Evolutionary conservation across 2,113 vertebrate genomes (phyloP).

Genomic region (Columba livia): DNA sequence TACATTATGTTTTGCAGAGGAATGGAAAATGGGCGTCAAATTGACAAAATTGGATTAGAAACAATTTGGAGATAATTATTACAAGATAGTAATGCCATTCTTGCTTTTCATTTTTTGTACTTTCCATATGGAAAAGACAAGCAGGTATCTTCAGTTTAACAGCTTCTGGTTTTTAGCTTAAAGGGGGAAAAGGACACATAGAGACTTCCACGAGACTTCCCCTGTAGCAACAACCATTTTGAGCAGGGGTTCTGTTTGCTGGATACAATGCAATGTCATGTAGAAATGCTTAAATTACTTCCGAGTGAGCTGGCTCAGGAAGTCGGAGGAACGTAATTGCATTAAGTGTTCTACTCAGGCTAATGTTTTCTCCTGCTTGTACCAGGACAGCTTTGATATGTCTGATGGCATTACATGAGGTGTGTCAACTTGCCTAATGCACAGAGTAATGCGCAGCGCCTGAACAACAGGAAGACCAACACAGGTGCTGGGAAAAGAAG

Average conservation of each 20-base stretch:
- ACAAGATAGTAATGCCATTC: not conserved
- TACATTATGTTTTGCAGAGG: not conserved
- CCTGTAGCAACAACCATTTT: not conserved
- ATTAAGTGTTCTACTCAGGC: conserved; percentile 29
- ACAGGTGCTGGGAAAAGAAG: not conserved
- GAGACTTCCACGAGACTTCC: not conserved
- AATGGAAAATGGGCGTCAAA: not conserved
- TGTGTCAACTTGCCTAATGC: conserved; percentile 10
- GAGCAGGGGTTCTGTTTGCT: not conserved
- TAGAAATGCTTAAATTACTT: conserved; percentile 29
- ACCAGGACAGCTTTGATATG: conserved; percentile 3
- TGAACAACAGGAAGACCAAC: not conserved
- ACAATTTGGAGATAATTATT: not conserved
- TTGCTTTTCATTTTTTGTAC: not conserved
- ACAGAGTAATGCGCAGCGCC: not conserved
- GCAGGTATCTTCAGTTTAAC: not conserved
- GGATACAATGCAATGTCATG: not conserved
- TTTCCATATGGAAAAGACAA: not conserved
- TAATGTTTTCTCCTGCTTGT: conserved; percentile 20
- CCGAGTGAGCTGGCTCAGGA: conserved; percentile 21
- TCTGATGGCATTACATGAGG: conserved; percentile 13
- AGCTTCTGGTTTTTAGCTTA: not conserved
- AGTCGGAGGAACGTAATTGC: not conserved
- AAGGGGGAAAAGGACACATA: not conserved
- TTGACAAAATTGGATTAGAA: not conserved